Evolutionary conservation across 2,797 vertebrate species (phyloP), one percentile per base, ranked within the genome.

Genomic region (Crocodylus rhombifer): DNA sequence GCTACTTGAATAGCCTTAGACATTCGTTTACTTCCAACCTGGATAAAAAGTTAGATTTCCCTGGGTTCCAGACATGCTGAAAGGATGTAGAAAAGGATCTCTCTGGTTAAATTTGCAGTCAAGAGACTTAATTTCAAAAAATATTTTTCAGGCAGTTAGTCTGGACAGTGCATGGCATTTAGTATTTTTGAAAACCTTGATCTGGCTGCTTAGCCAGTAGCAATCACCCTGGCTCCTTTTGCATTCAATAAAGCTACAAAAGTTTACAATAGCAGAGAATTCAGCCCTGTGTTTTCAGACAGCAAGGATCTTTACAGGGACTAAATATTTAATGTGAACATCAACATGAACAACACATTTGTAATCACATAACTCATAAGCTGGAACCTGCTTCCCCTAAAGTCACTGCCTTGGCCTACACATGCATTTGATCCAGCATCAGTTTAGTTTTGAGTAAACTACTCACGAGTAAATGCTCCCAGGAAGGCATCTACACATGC

Each of bases 101-200:
- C 69, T 76, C 77, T 86, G 76, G 64, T 42, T 64, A 86, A 0
- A 1, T 21, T 86, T 88, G 85, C 80, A 80, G 12, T 8, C 79
- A 64, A 89, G 85, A 92, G 91, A 88, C 82, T 94, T 95, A 87
- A 87, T 83, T 25, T 75, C 62, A 77, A 95, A 83, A 84, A 89
- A 79, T 23, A 12, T 51, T 94, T 93, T 90, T 82, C 60, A 80
- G 80, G 20, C 61, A 93, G 26, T 61, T 62, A 77, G 69, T 82
- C 28, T 17, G 75, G 80, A 83, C 14, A 81, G 28, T 86, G 25
- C 86, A 88, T 75, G 56, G 5, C 61, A 67, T 82, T 76, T 88
- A 91, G 23, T 91, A 67, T 25, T 90, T 42, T 33, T 73, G 65
- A 82, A 91, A 80, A 3, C 1, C 36, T 77, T 57, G 57, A 79